Evolutionary conservation across 2,888 invertebrate species (phyloP).

Genomic region (Phaonia tiefii): DNA sequence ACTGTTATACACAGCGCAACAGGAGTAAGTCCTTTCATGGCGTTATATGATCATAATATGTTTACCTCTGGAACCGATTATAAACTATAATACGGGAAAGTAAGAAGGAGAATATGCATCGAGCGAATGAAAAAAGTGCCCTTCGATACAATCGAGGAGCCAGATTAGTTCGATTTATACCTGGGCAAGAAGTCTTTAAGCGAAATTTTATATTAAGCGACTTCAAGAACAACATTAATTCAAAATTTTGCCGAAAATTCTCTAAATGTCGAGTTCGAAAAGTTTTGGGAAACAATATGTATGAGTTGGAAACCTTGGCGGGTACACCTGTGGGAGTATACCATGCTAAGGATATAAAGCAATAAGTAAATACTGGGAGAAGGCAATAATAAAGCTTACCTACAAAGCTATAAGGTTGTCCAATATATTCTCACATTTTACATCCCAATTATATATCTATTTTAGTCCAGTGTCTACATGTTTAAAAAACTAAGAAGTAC

Average conservation of each 20-base stretch:
- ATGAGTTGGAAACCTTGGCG: neutral
- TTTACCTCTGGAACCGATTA: slow-evolving; percentile 7
- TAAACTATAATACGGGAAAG: neutral
- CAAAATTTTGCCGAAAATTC: slow-evolving; percentile 21
- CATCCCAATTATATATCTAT: too few relatives aligned
- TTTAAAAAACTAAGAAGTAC: too few relatives aligned
- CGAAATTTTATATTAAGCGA: neutral
- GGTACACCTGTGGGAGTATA: neutral
- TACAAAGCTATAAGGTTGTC: too few relatives aligned
- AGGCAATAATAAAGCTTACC: too few relatives aligned
- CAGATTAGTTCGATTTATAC: neutral
- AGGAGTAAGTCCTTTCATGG: slow-evolving; percentile 47
- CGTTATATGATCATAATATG: slow-evolving; percentile 36
- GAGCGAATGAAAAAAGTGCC: slow-evolving; percentile 30
- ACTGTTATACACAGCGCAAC: slow-evolving; percentile 44
- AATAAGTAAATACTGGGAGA: too few relatives aligned
- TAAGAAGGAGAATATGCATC: neutral
- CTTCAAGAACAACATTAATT: slow-evolving; percentile 6
- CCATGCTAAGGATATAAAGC: neutral
- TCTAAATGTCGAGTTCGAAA: slow-evolving; percentile 15
- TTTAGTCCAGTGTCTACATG: too few relatives aligned
- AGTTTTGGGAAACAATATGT: slow-evolving; percentile 31
- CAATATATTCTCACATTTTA: too few relatives aligned
- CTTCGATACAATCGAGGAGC: slow-evolving; percentile 5
- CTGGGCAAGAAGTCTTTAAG: slow-evolving; percentile 27